These are phyloP conservation scores for Eumeta japonica DNA, from an alignment of 1,140 invertebrate genomes.

Conservation along the genomic window DNA sequence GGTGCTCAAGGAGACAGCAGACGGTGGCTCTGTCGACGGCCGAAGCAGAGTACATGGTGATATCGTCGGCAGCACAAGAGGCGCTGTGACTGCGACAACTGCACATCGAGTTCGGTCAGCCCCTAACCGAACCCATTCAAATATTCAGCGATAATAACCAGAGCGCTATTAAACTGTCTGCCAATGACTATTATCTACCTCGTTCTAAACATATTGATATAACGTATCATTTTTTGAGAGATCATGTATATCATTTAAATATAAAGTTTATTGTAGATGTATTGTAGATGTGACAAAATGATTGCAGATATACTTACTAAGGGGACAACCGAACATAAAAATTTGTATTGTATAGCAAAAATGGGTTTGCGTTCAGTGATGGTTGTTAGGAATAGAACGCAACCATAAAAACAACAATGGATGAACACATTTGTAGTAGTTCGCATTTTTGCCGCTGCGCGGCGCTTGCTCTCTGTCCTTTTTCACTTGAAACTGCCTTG, in stretches of 20 bases:
- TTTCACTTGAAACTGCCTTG: too few species aligned
- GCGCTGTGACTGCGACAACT: constrained; percentile 11
- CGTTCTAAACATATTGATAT: neutral
- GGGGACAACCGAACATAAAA: neutral
- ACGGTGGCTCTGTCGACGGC: constrained; percentile 13
- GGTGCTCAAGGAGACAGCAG: constrained; percentile 8
- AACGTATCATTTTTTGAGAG: neutral
- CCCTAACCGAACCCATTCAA: neutral
- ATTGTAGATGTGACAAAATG: neutral
- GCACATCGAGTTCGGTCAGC: neutral
- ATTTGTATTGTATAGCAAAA: neutral
- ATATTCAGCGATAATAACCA: neutral
- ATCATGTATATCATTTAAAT: neutral
- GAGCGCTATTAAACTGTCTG: too few species aligned
- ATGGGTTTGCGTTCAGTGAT: neutral
- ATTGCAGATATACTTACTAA: too few species aligned
- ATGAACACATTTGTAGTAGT: too few species aligned
- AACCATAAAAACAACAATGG: too few species aligned
- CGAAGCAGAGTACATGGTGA: too few species aligned
- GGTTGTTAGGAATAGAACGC: too few species aligned
- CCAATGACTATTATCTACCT: neutral
- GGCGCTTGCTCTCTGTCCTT: too few species aligned
- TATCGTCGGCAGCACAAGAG: constrained; percentile 8
- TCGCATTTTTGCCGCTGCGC: too few species aligned
- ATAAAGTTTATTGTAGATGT: neutral